A percentile compares a stretch with the other conserved stretches of the same genome.
Evolutionary conservation across 2,888 invertebrate species (phyloP).

Genomic region (Hybos culiciformis): DNA sequence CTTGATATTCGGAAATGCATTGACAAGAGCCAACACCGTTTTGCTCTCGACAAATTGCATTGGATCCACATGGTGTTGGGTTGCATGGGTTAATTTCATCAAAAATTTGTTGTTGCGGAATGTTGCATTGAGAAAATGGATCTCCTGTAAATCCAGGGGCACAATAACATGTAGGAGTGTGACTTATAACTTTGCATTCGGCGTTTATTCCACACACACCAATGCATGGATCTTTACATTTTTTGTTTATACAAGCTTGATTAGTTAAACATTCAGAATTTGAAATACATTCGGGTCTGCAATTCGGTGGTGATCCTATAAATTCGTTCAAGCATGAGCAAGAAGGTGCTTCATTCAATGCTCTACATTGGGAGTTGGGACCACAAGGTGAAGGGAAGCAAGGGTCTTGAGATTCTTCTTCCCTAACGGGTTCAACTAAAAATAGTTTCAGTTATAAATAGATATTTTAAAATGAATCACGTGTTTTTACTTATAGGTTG

Average conservation of each 20-base stretch:
- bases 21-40: constrained; percentile 56
- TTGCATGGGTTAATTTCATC: constrained; percentile 48
- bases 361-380: constrained; percentile 52
- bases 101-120: constrained; percentile 30
- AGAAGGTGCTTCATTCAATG: constrained; percentile 49
- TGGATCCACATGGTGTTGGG: constrained; percentile 58
- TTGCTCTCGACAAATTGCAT: constrained; percentile 53
- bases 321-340: constrained; percentile 59
- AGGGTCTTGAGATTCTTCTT: constrained; percentile 36
- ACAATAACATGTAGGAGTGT: constrained; percentile 59
- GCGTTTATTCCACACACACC: constrained; percentile 60
- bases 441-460: too few relatives aligned
- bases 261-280: constrained; percentile 57
- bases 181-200: constrained; percentile 55
- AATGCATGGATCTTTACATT: constrained; percentile 59
- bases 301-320: constrained; percentile 57
- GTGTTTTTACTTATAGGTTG: constrained; percentile 41
- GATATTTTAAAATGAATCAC: too few relatives aligned
- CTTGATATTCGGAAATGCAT: constrained; percentile 54
- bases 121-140: constrained; percentile 50
- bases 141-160: constrained; percentile 50
- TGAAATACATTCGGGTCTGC: constrained; percentile 58
- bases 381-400: constrained; percentile 64
- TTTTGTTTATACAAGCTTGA: constrained; percentile 56
- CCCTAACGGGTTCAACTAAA: too few relatives aligned